Base-by-base conservation (phyloP, 2,797 vertebrate genomes). In the Peromyscus eremicus region DNA sequence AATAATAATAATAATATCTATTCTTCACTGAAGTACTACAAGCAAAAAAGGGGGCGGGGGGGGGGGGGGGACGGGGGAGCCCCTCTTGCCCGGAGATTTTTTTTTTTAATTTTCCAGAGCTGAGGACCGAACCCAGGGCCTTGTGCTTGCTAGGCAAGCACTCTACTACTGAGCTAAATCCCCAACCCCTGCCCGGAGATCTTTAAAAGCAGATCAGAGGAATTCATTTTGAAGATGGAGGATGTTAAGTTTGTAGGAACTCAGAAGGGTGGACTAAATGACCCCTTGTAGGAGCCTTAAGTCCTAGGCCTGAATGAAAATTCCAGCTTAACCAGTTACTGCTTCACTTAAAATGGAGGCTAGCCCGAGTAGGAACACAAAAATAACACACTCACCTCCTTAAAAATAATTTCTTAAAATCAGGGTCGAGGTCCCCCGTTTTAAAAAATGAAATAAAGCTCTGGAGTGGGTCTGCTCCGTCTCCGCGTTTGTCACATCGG, bases 241-340 rank as follows among this genome's bases (percentile, higher is more conserved):
- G 68, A 62, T 55, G 68, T 68, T 46, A 91, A 86, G 64, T 96
- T 89, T 89, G 57, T 27, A 64, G 27, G 43, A 70, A 85, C 66
- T 34, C 19, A 80, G 60, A 52, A 95, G 64, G 85, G 85, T 95
- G 75, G 85, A 91, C 92, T 94, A 83, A 94, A 92, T 68, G 95
- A 96, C 94, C 95, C 97, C 96, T 66, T 66, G 29, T 10, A 82
- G 77, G 79, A 89, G 82, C 92, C 96, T 12, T 94, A 95, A 95
- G 66, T 96, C 91, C 86, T 90, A 89, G 88, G 95, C 96, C 97
- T 89, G 93, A 96, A 96, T 94, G 96, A 96, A 88, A 97, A 98
- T 96, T 98, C 97, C 97, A 98, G 97, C 96, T 97, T 95, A 98
- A 98, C 97, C 95, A 97, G 97, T 97, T 97, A 96, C 96, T 91